A percentile compares a stretch with the other conserved stretches of the same genome.
Evolutionary conservation across 92 coral and sea anemone genomes (phyloP).

Genomic region (Anthopleura xanthogrammica): DNA sequence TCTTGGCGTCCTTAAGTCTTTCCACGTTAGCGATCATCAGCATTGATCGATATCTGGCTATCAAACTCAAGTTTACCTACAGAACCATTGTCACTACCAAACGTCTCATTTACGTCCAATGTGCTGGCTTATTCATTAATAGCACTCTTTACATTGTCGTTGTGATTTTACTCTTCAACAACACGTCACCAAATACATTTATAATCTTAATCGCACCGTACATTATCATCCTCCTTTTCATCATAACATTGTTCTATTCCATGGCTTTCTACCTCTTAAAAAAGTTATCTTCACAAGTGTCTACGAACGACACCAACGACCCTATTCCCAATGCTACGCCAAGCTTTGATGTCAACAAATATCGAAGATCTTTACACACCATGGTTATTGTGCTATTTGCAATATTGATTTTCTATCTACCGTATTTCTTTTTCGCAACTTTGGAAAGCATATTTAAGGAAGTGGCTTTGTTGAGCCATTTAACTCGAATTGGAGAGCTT

Average conservation of each 20-base stretch:
- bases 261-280: neutral
- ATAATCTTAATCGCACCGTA: neutral
- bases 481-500: neutral
- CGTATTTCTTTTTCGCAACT: neutral
- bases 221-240: neutral
- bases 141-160: neutral
- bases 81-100: neutral
- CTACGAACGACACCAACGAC: neutral
- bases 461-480: neutral
- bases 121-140: neutral
- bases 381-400: neutral
- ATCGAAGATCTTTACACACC: constrained; percentile 8
- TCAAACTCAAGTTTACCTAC: constrained; percentile 8
- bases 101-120: neutral
- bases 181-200: neutral
- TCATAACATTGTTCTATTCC: neutral
- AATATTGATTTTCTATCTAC: neutral
- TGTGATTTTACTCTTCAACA: neutral
- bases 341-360: neutral
- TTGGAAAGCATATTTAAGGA: neutral
- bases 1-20: neutral
- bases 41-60: constrained; percentile 19
- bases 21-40: constrained; percentile 5
- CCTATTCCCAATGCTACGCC: neutral
- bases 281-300: neutral